These are phyloP conservation scores for Phania funesta DNA, from an alignment of 2,888 invertebrate genomes.

Conservation along the genomic window DNA sequence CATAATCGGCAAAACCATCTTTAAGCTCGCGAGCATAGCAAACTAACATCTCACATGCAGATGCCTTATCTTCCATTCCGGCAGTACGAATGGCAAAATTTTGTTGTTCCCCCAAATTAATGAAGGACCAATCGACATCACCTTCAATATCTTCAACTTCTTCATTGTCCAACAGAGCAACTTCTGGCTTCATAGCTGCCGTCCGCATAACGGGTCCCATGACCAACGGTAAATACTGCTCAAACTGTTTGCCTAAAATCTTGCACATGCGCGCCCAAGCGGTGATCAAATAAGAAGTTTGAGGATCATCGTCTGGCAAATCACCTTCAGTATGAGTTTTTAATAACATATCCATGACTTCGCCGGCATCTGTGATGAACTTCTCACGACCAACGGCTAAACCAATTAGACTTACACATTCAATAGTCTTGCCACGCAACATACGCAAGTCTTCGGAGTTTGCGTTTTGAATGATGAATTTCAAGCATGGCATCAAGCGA, in stretches of 20 bases:
- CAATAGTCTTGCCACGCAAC: slow-evolving; percentile 98
- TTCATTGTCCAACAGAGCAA: slow-evolving; percentile 91
- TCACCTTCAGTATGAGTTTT: slow-evolving; percentile 93
- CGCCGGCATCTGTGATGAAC: slow-evolving; percentile 94
- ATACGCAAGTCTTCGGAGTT: slow-evolving; percentile 92
- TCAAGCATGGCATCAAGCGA: slow-evolving; percentile 94
- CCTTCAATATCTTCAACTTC: slow-evolving; percentile 88
- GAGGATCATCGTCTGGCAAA: slow-evolving; percentile 96
- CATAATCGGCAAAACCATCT: slow-evolving; percentile 84
- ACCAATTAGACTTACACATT: slow-evolving; percentile 99
- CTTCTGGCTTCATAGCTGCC: slow-evolving; percentile 93
- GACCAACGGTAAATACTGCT: slow-evolving; percentile 93
- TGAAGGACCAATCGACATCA: slow-evolving; percentile 94
- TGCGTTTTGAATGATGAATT: slow-evolving; percentile 98
- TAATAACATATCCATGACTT: slow-evolving; percentile 96
- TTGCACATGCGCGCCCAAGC: slow-evolving; percentile 99
- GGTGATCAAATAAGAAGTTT: slow-evolving; percentile 98
- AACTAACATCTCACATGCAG: slow-evolving; percentile 95
- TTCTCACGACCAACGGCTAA: slow-evolving; percentile 90
- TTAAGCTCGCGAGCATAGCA: slow-evolving; percentile 95
- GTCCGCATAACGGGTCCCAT: slow-evolving; percentile 94
- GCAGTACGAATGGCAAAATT: slow-evolving; percentile 95
- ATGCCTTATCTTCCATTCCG: slow-evolving; percentile 94
- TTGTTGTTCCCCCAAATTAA: slow-evolving; percentile 93
- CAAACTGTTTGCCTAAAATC: slow-evolving; percentile 91